Evolutionary conservation across 2,113 vertebrate genomes (phyloP), one percentile per base, ranked within the genome.

Genomic region (Leucoraja erinaceus): DNA sequence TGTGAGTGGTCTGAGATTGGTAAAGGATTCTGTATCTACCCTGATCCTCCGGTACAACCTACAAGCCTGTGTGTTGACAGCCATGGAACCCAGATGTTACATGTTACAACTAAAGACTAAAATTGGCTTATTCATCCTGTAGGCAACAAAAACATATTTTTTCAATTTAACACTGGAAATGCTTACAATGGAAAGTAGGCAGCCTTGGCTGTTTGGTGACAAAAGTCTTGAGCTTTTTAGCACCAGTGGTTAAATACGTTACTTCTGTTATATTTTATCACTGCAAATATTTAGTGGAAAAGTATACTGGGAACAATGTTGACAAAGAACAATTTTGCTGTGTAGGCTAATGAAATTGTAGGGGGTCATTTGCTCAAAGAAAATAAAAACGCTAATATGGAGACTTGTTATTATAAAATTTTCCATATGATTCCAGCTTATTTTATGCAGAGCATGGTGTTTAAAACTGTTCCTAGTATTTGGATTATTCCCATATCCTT

Each of bases 171-270:
- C 33, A 25, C 54, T 91, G 33, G 66, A 47, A 91, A 91, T 91
- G 68, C 28, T 91, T 72, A 72, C 90, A 91, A 72, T 91, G 90
- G 90, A 72, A 91, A 91, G 66, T 28, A 54, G 38, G 90, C 59
- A 54, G 90, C 33, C 54, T 91, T 91, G 38, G 33, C 20, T 91
- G 20, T 54, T 91, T 91, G 18, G 31, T 91, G 25, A 91, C 63
- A 91, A 74, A 7, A 11, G 22, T 74, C 33, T 74, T 91, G 68
- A 91, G 38, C 54, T 11, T 70, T 72, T 54, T 12, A 74, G 90
- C 18, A 91, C 7, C 22, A 72, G 90, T 54, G 90, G 68, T 22
- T 54, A 74, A 91, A 70, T 18, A 47, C 54, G 66, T 38, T 72
- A 72, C 38, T 66, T 88, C 3, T 31, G 12, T 84, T 59, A 63